A percentile compares a stretch with the other conserved stretches of the same genome.
These are phyloP conservation scores for Bufo gargarizans DNA, from an alignment of 2,113 vertebrate genomes.

Conservation along the genomic window DNA sequence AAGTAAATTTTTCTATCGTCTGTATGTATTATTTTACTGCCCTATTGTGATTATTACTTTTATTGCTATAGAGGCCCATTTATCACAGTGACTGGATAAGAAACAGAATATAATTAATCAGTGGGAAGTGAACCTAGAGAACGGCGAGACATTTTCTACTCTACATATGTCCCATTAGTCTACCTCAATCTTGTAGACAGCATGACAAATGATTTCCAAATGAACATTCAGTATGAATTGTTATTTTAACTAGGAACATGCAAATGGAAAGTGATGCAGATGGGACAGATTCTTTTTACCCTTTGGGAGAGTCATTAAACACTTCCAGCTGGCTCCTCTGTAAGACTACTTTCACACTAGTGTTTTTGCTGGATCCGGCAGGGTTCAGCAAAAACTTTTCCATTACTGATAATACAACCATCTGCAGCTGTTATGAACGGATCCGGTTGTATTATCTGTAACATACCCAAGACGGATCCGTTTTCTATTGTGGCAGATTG, in stretches of 20 bases:
- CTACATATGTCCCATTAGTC: neutral
- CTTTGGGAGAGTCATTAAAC: slow-evolving; percentile 24
- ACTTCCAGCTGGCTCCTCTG: neutral
- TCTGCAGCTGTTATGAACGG: no score
- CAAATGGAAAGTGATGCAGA: neutral
- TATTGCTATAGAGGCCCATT: neutral
- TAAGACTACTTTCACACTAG: neutral
- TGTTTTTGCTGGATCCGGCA: no score
- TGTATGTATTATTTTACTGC: no score
- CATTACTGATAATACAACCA: no score
- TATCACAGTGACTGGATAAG: neutral
- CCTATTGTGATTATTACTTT: neutral
- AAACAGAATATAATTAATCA: neutral
- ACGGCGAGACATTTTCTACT: neutral
- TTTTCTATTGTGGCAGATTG: no score
- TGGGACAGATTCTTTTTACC: slow-evolving; percentile 21
- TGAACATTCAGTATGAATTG: neutral
- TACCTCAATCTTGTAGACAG: neutral
- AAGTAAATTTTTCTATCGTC: no score
- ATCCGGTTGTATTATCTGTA: no score
- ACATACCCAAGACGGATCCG: no score
- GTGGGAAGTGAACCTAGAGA: neutral
- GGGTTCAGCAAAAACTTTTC: no score
- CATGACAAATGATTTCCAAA: neutral
- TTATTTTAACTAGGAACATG: neutral